Evolutionary conservation across 1,140 invertebrate species (phyloP), one percentile per base, ranked within the genome.

Genomic region (Drosophila erecta): DNA sequence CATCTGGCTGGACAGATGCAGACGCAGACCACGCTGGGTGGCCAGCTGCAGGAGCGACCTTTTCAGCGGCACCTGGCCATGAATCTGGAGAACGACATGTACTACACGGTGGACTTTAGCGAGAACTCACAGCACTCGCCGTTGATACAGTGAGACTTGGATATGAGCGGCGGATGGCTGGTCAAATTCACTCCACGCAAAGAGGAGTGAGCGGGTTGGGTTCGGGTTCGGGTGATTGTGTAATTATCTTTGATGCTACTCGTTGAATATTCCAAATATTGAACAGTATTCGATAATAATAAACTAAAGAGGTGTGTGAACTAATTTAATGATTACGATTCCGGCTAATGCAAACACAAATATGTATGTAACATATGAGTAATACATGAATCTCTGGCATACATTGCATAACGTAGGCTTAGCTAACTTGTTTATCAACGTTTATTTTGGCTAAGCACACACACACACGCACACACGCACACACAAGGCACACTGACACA

Each of bases 101-200:
- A 95, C 92, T 95, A 95, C 93, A 95, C 95, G 30, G 93, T 95
- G 66, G 95, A 95, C 92, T 95, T 95, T 92, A 95, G 94, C 85
- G 95, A 95, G 92, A 90, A 90, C 41, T 95, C 94, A 77, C 95
- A 95, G 91, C 94, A 94, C 81, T 95, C 95, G 20, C 95, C 95
- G 6, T 93, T 95, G 74, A 95, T 95, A 79, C 95, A 95, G 93
- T 95, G 90, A 92, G 79, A 73, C 60, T 73, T 79, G 54, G 61
- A 30, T 3, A 30, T 22, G 22, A 44, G 40, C 22, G 65, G 53
- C 49, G 83, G 53, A 58, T 91, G 90, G 90, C 74, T 91, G 80
- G 90, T 91, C 74, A 91, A 91, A 80, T 91, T 91, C 81, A 83
- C 86, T 64, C 80, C 79, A 77, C 78, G 53, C 69, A 74, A 58